Conservation (phyloP, 2,888 invertebrate genomes). For the Eupithecia subumbrata region DNA sequence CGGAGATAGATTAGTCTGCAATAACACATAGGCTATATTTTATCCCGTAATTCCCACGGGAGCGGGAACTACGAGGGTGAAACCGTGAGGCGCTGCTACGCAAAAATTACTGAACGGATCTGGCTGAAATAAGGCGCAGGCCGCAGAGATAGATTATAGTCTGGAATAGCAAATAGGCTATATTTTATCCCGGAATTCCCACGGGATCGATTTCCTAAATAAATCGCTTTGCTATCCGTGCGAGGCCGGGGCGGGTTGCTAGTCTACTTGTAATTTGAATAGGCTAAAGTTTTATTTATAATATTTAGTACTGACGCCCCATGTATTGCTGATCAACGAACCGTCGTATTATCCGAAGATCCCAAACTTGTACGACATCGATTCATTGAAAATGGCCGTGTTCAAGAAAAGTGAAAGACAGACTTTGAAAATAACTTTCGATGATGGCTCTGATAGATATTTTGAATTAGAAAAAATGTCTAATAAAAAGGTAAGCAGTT, state of each 20-base stretch:
- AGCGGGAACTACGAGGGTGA: too few species aligned
- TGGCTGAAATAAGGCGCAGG: too few species aligned
- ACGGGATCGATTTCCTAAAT: too few species aligned
- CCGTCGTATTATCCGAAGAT: slow-evolving; percentile 39
- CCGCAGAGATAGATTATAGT: too few species aligned
- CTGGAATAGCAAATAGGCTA: too few species aligned
- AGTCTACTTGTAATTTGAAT: neutral
- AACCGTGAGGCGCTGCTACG: too few species aligned
- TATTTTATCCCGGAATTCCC: too few species aligned
- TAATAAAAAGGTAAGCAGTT: slow-evolving; percentile 77
- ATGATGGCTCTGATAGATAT: slow-evolving; percentile 80
- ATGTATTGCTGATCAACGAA: slow-evolving; percentile 26
- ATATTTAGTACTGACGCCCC: slow-evolving; percentile 55
- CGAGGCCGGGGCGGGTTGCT: neutral
- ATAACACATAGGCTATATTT: too few species aligned
- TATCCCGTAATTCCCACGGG: too few species aligned
- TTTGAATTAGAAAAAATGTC: slow-evolving; percentile 87
- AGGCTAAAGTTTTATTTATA: neutral
- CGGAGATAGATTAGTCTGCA: too few species aligned
- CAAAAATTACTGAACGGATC: too few species aligned
- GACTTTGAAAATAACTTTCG: slow-evolving; percentile 84
- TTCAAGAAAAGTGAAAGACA: slow-evolving; percentile 84
- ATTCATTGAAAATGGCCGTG: slow-evolving; percentile 63
- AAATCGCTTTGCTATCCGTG: neutral
- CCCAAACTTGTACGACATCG: slow-evolving; percentile 48